Evolutionary conservation across 2,797 vertebrate species (phyloP).

Genomic region (Notolepis coatsorum): DNA sequence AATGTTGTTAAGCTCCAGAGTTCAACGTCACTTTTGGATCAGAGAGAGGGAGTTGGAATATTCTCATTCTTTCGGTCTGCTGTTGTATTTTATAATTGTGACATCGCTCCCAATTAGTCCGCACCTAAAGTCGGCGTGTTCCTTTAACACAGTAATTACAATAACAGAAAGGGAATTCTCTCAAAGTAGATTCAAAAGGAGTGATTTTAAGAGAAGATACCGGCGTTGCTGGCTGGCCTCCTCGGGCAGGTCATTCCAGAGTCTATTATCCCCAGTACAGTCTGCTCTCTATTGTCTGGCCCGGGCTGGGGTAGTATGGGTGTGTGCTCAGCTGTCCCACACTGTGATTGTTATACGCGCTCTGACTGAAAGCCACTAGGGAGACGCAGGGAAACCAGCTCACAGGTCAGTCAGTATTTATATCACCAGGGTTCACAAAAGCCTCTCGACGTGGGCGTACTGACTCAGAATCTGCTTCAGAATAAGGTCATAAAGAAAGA

Average conservation of each 20-base stretch:
- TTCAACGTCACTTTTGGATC: conserved; percentile 8
- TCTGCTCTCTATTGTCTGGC: conserved; percentile 29
- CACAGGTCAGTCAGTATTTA: conserved; percentile 52
- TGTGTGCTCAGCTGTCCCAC: conserved; percentile 60
- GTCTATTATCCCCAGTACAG: conserved; percentile 36
- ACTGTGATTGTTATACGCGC: conserved; percentile 40
- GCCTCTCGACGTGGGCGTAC: neutral
- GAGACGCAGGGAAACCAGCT: conserved; percentile 54
- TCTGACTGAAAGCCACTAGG: conserved; percentile 51
- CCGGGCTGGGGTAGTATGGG: conserved; percentile 35
- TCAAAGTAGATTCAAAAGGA: no score
- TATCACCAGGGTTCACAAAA: conserved; percentile 39
- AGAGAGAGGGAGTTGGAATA: neutral
- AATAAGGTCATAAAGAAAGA: no score
- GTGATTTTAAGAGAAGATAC: no score
- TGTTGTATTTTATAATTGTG: neutral
- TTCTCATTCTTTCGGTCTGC: neutral
- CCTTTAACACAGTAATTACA: no score
- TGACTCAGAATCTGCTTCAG: no score
- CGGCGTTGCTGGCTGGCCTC: neutral
- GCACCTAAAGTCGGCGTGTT: no score
- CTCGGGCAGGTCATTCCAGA: neutral
- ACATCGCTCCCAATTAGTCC: neutral
- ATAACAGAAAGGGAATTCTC: no score
- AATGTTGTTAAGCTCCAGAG: conserved; percentile 1